A percentile compares a stretch with the other conserved stretches of the same genome.
phyloP scores from a whole-genome alignment of 2,888 invertebrate genomes.

The Reticulitermes lucifugus region DNA sequence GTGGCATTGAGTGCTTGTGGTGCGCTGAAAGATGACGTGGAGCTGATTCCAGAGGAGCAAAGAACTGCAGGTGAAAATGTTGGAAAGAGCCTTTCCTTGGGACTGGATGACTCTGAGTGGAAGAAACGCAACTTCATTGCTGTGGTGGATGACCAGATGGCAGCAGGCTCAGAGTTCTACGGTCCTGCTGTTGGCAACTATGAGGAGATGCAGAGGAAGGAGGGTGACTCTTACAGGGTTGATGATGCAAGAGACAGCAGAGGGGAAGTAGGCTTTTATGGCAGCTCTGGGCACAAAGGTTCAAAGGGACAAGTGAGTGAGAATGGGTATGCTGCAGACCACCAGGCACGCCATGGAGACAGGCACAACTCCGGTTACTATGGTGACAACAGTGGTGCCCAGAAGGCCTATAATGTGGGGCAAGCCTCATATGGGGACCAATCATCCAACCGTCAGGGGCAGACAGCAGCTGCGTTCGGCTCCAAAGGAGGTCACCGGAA shows the following conservation, averaged over 20 bases:
- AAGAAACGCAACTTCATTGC: not conserved
- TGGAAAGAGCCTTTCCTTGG: conserved; percentile 20
- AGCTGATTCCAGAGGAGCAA: conserved; percentile 44
- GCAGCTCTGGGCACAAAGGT: conserved; percentile 44
- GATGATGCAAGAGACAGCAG: conserved; percentile 40
- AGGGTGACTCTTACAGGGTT: conserved; percentile 20
- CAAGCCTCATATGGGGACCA: conserved; percentile 52
- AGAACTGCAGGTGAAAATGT: conserved; percentile 19
- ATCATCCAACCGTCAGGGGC: conserved; percentile 50
- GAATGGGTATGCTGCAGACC: conserved; percentile 45
- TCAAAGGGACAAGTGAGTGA: conserved; percentile 29
- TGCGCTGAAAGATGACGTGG: conserved; percentile 24
- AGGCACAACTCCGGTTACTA: conserved; percentile 45
- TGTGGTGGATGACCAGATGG: conserved; percentile 19
- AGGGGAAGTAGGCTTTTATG: conserved; percentile 52
- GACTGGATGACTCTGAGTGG: conserved; percentile 4
- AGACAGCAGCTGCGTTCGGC: conserved; percentile 44
- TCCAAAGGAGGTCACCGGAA: conserved; percentile 52
- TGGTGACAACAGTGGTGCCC: conserved; percentile 38
- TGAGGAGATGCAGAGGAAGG: conserved; percentile 17
- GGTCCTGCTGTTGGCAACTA: conserved; percentile 23
- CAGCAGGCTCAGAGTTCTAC: conserved; percentile 42
- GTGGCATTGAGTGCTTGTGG: not conserved
- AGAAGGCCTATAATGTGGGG: conserved; percentile 50
- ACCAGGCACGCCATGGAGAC: conserved; percentile 35